A percentile compares a stretch with the other conserved stretches of the same genome.
Evolutionary conservation across 2,113 vertebrate genomes (phyloP).

Genomic region (Xenus cinereus): DNA sequence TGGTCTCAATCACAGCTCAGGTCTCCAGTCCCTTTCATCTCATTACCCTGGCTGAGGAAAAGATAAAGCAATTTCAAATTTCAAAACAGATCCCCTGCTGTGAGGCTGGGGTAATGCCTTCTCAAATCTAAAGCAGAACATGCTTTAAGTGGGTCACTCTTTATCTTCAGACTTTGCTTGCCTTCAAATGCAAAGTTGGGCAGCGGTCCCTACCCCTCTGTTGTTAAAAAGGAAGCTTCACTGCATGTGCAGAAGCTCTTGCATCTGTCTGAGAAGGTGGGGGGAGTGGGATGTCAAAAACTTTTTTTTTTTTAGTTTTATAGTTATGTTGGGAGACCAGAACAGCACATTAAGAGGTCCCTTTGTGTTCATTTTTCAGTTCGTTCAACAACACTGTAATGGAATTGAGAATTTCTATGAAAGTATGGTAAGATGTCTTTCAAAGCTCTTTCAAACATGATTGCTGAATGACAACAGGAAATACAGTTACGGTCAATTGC

Average conservation of each 20-base stretch:
- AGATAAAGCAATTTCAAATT: background rate
- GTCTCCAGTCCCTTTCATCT: background rate
- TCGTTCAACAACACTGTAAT: background rate
- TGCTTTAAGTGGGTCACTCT: background rate
- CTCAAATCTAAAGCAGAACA: background rate
- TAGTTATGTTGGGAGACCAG: background rate
- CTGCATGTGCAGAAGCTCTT: background rate
- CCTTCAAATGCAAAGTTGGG: background rate
- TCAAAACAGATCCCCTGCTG: background rate
- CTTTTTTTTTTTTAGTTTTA: background rate
- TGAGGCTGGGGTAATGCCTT: background rate
- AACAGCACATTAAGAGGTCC: background rate
- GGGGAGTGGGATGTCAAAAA: background rate
- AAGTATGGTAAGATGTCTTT: background rate
- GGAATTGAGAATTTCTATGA: background rate
- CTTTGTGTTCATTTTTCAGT: background rate
- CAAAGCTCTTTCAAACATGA: background rate
- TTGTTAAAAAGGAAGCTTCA: background rate
- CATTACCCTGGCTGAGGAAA: background rate
- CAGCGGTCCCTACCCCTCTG: background rate
- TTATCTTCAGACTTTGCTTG: background rate
- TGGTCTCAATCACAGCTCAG: background rate
- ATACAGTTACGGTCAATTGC: background rate
- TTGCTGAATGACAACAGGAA: background rate
- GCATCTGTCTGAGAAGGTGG: background rate